Evolutionary conservation across 2,888 invertebrate genomes (phyloP).

Genomic region (Rotaria magnacalcarata): DNA sequence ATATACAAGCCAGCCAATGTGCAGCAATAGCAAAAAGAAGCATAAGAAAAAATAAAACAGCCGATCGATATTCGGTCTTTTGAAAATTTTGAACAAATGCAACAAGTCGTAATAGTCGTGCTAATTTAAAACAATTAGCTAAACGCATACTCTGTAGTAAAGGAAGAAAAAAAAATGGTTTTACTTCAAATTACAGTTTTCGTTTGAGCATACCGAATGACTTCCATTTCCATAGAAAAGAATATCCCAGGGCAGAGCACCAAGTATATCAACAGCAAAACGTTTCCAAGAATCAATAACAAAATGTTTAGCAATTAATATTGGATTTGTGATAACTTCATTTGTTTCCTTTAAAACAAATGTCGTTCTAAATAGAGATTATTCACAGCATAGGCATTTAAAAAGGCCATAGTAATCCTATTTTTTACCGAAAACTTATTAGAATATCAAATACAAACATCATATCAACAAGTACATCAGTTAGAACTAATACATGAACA

Average conservation of each 20-base stretch:
- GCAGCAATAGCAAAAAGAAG: conserved; percentile 58
- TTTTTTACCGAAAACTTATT: conserved; percentile 54
- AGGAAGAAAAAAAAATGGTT: neutral
- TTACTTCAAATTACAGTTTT: neutral
- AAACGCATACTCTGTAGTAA: neutral
- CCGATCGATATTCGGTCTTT: conserved; percentile 57
- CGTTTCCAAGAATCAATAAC: conserved; percentile 65
- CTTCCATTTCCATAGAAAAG: conserved; percentile 66
- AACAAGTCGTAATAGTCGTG: conserved; percentile 56
- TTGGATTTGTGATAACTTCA: conserved; percentile 57
- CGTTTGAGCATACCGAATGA: conserved; percentile 52
- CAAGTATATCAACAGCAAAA: conserved; percentile 96
- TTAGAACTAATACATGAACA: conserved; percentile 57
- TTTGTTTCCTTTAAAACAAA: conserved; percentile 55
- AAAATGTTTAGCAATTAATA: conserved; percentile 58
- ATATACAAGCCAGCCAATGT: conserved; percentile 60
- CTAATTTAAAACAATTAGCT: conserved; percentile 5
- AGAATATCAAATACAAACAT: conserved; percentile 60
- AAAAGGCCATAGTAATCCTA: neutral
- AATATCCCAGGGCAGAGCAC: conserved; percentile 95
- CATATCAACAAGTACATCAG: conserved; percentile 60
- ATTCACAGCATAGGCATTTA: too few relatives aligned
- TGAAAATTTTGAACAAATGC: conserved; percentile 53
- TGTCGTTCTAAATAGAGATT: conserved; percentile 52
- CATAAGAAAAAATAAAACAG: conserved; percentile 58